Base-by-base conservation (phyloP, 2,888 invertebrate genomes). In the Prionchulus punctatus region DNA sequence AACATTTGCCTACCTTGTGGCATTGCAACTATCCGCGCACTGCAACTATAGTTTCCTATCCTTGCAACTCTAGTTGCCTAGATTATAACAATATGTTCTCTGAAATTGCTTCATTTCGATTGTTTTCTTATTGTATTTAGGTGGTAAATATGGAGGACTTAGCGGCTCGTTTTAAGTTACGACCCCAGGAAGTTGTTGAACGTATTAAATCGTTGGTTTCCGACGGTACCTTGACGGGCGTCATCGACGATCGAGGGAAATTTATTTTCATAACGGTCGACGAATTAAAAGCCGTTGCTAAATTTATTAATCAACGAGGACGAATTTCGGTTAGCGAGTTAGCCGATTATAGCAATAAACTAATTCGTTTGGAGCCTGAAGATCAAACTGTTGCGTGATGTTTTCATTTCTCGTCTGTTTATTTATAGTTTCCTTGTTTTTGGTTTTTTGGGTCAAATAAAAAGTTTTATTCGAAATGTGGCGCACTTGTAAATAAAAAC, bases 201-300 rank as follows among this genome's bases (percentile, higher is more conserved):
- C 80, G 94, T 63, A 83, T 99, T 60, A 82, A 85, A 61, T 83
- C 85, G 50, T 76, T 99, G 50, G 85, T 88, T 66, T 77, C 81
- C 0, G 82, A 84, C 59, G 88, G 85, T 15, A 80, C 80, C 55
- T 76, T 98, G n/a, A 88, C 90, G 1, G 81, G 98, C 0, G 96
- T 99, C 1, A 86, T 98, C 62, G 98, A 99, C 70, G 98, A 99
- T 72, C 79, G 98, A 60, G 98, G 98, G 23, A 98, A 99, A 75
- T 98, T 98, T 71, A 96, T 98, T 69, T 98, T 89, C 73, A 86
- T 99, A 54, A 89, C 92, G 0, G 80, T 82, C 63, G 82, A 83
- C 47, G 98, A 98, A 73, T 78, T 96, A 60, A 80, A 84, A 66
- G 84, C 85, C 58, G 90, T 98, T 1, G 92, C 92, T 0, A 91